Percentiles rank a stretch among this genome's conserved stretches.
Conservation (phyloP, 2,113 vertebrate genomes). For the Riparia riparia region DNA sequence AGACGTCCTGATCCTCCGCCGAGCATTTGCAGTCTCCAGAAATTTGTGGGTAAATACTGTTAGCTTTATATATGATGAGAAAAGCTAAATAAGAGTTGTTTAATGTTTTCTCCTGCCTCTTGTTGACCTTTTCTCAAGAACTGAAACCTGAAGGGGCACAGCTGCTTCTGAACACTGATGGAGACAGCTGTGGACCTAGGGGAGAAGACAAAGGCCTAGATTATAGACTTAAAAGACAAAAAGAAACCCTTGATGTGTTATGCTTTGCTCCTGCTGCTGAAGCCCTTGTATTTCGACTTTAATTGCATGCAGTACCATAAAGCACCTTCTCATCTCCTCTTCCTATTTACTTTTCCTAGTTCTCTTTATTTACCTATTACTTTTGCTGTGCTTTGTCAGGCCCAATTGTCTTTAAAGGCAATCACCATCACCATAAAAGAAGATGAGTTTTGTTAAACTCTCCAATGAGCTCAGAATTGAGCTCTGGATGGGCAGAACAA, state of each 20-base stretch:
- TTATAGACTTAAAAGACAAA: background rate
- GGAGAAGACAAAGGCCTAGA: background rate
- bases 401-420: background rate
- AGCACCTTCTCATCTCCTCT: background rate
- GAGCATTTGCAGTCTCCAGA: background rate
- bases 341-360: background rate
- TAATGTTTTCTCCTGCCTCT: background rate
- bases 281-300: background rate
- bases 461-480: background rate
- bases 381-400: background rate
- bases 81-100: background rate
- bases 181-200: background rate
- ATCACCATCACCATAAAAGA: background rate
- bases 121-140: background rate
- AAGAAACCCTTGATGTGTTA: background rate
- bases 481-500: background rate
- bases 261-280: background rate
- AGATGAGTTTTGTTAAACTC: background rate
- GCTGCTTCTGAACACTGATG: background rate
- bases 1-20: background rate
- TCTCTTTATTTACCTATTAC: background rate
- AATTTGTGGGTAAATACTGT: background rate
- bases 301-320: background rate
- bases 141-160: background rate
- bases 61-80: background rate